These are phyloP conservation scores for Spodoptera littoralis DNA, from an alignment of 2,888 invertebrate species.

Conservation along the genomic window DNA sequence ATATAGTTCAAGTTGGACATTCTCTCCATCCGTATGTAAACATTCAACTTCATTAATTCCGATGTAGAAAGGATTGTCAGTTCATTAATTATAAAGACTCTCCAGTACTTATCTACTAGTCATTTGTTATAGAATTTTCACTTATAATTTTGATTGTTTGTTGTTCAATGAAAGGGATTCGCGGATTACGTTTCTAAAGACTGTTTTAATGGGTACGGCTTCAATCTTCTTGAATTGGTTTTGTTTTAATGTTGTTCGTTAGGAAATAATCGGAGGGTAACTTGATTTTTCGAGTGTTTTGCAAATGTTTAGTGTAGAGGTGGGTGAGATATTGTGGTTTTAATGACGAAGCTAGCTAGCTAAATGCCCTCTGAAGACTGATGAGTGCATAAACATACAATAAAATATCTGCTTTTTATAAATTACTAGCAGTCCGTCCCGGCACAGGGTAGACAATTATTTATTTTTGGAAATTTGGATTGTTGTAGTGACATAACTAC, in stretches of 20 bases:
- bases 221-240: neutral
- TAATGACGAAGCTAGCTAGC: too few relatives aligned
- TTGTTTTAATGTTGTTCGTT: too few relatives aligned
- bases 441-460: too few relatives aligned
- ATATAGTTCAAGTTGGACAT: slow-evolving; percentile 1
- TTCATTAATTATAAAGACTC: slow-evolving; percentile 84
- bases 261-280: too few relatives aligned
- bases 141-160: slow-evolving; percentile 57
- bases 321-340: too few relatives aligned
- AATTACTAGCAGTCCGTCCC: too few relatives aligned
- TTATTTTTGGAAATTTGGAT: too few relatives aligned
- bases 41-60: slow-evolving; percentile 75
- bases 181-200: slow-evolving; percentile 29
- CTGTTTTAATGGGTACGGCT: slow-evolving; percentile 7
- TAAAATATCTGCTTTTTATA: too few relatives aligned
- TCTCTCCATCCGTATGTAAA: slow-evolving; percentile 56
- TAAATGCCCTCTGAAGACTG: too few relatives aligned
- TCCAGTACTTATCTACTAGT: slow-evolving; percentile 72
- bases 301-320: too few relatives aligned
- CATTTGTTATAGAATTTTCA: slow-evolving; percentile 68
- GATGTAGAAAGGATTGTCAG: slow-evolving; percentile 80
- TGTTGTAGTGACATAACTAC: too few relatives aligned
- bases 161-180: slow-evolving; percentile 38
- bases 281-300: slow-evolving; percentile 1
- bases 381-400: too few relatives aligned